Evolutionary conservation across 2,888 invertebrate genomes (phyloP).

Genomic region (Smittia sp.): DNA sequence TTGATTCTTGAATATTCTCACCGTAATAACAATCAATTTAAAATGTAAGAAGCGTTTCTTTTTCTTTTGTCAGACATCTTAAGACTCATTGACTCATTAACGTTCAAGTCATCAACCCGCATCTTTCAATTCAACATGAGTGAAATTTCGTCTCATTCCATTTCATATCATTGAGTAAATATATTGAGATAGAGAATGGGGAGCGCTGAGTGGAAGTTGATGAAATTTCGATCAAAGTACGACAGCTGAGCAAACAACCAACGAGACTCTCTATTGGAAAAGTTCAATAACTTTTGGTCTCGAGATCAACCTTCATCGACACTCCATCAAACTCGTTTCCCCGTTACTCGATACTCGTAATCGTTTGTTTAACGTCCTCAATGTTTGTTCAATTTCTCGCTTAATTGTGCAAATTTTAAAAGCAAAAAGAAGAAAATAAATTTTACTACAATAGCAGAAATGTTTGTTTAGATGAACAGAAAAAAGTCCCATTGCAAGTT

Average conservation of each 20-base stretch:
- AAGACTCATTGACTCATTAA: constrained; percentile 1
- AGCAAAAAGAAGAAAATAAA: not conserved
- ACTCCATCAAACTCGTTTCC: not conserved
- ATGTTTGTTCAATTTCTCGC: constrained; percentile 39
- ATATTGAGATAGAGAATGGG: not conserved
- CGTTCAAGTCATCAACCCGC: not conserved
- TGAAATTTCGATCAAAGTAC: not conserved
- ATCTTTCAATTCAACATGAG: not conserved
- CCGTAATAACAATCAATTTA: not conserved
- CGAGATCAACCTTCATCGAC: not conserved
- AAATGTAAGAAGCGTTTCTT: not conserved
- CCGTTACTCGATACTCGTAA: not conserved
- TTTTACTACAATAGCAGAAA: not conserved
- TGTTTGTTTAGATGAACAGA: constrained; percentile 23
- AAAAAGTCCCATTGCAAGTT: not conserved
- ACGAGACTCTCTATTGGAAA: too few species aligned
- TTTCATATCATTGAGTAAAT: constrained; percentile 26
- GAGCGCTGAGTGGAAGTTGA: not conserved
- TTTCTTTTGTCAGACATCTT: too few species aligned
- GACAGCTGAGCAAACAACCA: too few species aligned
- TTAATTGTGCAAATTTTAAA: constrained; percentile 6
- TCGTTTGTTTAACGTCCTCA: constrained; percentile 32
- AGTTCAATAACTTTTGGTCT: too few species aligned
- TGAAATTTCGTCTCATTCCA: constrained; percentile 17
- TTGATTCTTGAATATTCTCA: constrained; percentile 25